Evolutionary conservation across 2,797 vertebrate species (phyloP), one percentile per base, ranked within the genome.

Genomic region (Gastrophryne carolinensis): DNA sequence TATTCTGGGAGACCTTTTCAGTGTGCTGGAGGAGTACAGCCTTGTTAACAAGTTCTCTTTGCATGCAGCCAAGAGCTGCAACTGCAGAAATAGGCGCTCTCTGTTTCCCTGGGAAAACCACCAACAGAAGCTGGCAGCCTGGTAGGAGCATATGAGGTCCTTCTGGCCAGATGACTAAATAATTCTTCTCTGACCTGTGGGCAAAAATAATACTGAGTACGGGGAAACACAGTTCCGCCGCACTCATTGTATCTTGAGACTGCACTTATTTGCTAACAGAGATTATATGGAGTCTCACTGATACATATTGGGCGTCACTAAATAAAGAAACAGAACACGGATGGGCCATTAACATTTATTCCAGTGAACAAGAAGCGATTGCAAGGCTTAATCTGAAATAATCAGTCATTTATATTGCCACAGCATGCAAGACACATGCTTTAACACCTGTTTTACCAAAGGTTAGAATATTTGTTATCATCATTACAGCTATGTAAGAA

Each of bases 21-120:
- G 7, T 41, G 26, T 39, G 50, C n/a, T 39, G 32, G 75, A 78
- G 44, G 68, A 26, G 9, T 39, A 32, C 23, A 34, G n/a, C 0
- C 34, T 54, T 73, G n/a, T n/a, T 73, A 41, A 65, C 30, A 50
- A 29, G 10, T 67, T 70, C 39, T 47, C 79, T 75, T 27, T 6
- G 47, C 13, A 1, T 11, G 57, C 52, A 80, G 78, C 19, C 30
- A 56, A 79, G 29, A 34, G 78, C 24, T 61, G 50, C 39, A 65
- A 15, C 52, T 77, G 35, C 76, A 72, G 11, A 47, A 75, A 80
- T 75, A 1, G 0, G 15, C 30, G 1, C 37, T 49, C 5, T 19
- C 60, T 60, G 15, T 67, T 41, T 41, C 21, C 39, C 54, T 21
- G 39, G 39, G 21, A 73, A 65, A 57, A 49, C 27, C 19, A 54